Conservation (phyloP, 2,888 invertebrate species). For the Drosophila planitibia region DNA sequence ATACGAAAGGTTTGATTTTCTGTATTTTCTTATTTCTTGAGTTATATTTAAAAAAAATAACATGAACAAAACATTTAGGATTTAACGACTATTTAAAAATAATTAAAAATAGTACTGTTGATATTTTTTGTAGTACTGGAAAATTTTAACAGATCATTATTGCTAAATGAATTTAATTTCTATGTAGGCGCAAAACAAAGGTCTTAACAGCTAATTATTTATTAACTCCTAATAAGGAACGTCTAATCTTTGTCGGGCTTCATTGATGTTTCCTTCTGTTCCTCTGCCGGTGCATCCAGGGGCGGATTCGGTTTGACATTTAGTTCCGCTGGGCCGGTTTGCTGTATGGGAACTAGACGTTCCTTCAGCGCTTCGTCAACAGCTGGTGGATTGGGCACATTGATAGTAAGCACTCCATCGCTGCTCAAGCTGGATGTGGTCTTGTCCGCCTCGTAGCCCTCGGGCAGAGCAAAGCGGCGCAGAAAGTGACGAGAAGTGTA, state of each 20-base stretch:
- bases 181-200: neutral
- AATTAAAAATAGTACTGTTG: neutral
- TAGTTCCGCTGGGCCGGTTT: slow-evolving; percentile 85
- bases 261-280: slow-evolving; percentile 8
- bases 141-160: neutral
- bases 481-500: slow-evolving; percentile 91
- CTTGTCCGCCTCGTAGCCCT: slow-evolving; percentile 90
- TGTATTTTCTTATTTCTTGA: neutral
- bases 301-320: slow-evolving; percentile 39
- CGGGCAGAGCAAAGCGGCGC: slow-evolving; percentile 90
- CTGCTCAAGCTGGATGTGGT: slow-evolving; percentile 91
- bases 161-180: neutral
- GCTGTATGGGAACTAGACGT: slow-evolving; percentile 87
- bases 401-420: slow-evolving; percentile 90
- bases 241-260: neutral
- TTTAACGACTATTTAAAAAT: neutral
- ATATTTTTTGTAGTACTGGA: neutral
- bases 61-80: neutral
- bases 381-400: slow-evolving; percentile 87
- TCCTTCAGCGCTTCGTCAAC: slow-evolving; percentile 84
- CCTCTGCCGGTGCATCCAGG: slow-evolving; percentile 3
- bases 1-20: neutral
- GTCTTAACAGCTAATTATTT: neutral
- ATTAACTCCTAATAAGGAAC: neutral
- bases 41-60: neutral